Base-by-base conservation (phyloP, 2,797 vertebrate species). In the Adrianichthys oophorus region DNA sequence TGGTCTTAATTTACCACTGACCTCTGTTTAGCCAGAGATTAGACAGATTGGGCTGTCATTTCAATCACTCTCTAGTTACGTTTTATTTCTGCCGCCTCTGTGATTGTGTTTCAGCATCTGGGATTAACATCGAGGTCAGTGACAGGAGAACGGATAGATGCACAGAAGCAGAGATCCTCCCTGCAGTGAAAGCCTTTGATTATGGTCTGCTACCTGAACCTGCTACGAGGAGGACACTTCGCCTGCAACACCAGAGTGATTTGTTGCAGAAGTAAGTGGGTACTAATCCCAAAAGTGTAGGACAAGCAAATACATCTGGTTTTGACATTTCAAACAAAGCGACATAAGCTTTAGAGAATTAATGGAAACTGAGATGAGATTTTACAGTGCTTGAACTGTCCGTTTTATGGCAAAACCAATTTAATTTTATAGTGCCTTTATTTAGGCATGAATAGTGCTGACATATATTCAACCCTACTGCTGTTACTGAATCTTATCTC, bases 21-120 rank as follows among this genome's bases (percentile, higher is more conserved):
- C 83, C 87, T 76, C 81, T 68, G 70, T 84, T 85, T 84, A 86
- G 74, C 78, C 76, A 70, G 68, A 74, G 85, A 86, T 87, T 81
- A 86, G 82, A 79, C 68, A 32, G 65, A 80, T 69, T 79, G 60
- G 65, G 67, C 72, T 79, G 82, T 83, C 83, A 81, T 85, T 84
- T 82, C 79, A 78, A 74, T 80, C 78, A 57, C 72, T 72, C 73
- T 78, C 76, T 78, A 65, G 79, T 79, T 82, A 66, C 67, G 58
- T 79, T 84, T 82, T 79, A 83, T 87, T 82, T 74, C 76, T 81
- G 61, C 45, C 8, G 57, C 62, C 71, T 58, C 76, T 67, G 55
- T 72, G 84, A 82, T 84, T 86, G 69, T 78, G 79, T 88, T 83
- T 80, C 76, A 54, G 71, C 42, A 61, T 83, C 73, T 85, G 79